These are phyloP conservation scores for Callocephalon fimbriatum DNA, from an alignment of 2,113 vertebrate genomes.

Conservation along the genomic window DNA sequence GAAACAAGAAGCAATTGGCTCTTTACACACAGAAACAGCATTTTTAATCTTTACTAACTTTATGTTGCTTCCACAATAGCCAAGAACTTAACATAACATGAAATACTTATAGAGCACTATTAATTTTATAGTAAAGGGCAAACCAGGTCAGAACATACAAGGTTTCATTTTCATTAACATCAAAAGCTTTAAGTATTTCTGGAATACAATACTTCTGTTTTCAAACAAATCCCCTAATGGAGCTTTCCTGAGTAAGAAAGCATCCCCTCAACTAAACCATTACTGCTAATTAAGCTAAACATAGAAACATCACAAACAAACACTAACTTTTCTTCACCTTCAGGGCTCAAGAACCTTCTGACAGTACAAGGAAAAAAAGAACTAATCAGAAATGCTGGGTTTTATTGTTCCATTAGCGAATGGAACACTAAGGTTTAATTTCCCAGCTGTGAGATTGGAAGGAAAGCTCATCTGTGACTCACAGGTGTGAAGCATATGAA, in stretches of 20 bases:
- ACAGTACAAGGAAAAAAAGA: rapidly evolving
- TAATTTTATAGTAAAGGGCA: rapidly evolving
- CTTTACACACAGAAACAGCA: rapidly evolving
- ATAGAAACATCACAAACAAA: rapidly evolving
- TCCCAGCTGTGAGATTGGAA: not conserved
- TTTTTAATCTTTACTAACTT: not conserved
- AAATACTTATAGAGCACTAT: rapidly evolving
- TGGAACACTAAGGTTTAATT: not conserved
- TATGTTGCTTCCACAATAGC: rapidly evolving
- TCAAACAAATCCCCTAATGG: rapidly evolving
- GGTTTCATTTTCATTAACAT: rapidly evolving
- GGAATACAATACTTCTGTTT: rapidly evolving
- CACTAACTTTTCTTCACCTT: rapidly evolving
- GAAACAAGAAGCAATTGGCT: rapidly evolving
- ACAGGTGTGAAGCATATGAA: not conserved
- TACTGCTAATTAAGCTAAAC: rapidly evolving
- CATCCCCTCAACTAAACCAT: rapidly evolving
- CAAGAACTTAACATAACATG: rapidly evolving
- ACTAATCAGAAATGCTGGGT: rapidly evolving
- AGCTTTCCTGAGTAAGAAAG: rapidly evolving
- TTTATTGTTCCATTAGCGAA: not conserved
- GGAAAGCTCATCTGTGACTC: rapidly evolving
- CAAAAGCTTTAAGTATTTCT: not conserved
- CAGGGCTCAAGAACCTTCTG: rapidly evolving
- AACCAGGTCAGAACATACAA: rapidly evolving